These are phyloP conservation scores for Acheta domesticus DNA, from an alignment of 2,888 invertebrate genomes.

Conservation along the genomic window DNA sequence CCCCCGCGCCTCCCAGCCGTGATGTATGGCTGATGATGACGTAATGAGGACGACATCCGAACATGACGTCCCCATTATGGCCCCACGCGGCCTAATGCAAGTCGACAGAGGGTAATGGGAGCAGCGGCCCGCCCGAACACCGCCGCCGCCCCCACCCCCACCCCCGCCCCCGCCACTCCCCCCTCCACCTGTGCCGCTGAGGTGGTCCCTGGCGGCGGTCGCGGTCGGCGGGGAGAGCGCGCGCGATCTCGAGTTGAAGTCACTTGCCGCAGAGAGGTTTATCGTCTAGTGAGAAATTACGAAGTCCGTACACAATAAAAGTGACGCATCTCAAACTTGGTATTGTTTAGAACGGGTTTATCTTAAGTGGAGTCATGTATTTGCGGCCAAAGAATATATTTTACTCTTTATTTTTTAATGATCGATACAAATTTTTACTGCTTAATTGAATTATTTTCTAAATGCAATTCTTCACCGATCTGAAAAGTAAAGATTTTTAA, in stretches of 20 bases:
- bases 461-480: too few relatives aligned
- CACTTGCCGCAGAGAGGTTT: too few relatives aligned
- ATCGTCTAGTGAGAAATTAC: too few relatives aligned
- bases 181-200: too few relatives aligned
- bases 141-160: not conserved
- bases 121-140: not conserved
- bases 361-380: not conserved
- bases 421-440: not conserved
- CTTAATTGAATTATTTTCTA: too few relatives aligned
- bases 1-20: not conserved
- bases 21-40: conserved; percentile 18
- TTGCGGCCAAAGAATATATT: not conserved
- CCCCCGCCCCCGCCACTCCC: too few relatives aligned
- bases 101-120: conserved; percentile 18
- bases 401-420: not conserved
- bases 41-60: conserved; percentile 18
- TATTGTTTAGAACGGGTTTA: not conserved
- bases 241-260: too few relatives aligned
- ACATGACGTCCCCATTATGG: conserved; percentile 18
- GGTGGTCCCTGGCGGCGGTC: not conserved
- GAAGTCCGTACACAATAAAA: too few relatives aligned
- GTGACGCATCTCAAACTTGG: too few relatives aligned
- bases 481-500: too few relatives aligned
- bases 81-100: conserved; percentile 18
- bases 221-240: too few relatives aligned